phyloP scores from a whole-genome alignment of 2,113 vertebrate species.

The Burhinus oedicnemus region DNA sequence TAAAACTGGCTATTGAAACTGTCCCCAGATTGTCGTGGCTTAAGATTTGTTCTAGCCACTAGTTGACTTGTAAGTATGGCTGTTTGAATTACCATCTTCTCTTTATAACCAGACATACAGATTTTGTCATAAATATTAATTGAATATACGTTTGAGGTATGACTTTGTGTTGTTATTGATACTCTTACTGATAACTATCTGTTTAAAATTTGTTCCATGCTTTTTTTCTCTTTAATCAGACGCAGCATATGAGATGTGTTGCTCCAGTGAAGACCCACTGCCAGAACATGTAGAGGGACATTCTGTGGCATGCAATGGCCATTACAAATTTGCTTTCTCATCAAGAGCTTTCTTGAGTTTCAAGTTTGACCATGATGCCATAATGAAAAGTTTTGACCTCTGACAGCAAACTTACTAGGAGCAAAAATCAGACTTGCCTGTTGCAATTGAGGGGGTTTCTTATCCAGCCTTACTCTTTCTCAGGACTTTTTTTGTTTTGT shows the following conservation, averaged over 20 bases:
- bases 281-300: slow-evolving; percentile 67
- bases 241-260: slow-evolving; percentile 69
- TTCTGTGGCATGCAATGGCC: slow-evolving; percentile 75
- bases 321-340: slow-evolving; percentile 80
- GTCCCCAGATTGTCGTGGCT: not conserved
- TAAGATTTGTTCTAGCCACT: not conserved
- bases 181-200: not conserved
- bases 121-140: not conserved
- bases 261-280: slow-evolving; percentile 74
- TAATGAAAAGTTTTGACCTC: slow-evolving; percentile 94
- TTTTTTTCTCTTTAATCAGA: slow-evolving; percentile 66
- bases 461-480: slow-evolving; percentile 78
- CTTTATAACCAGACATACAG: not conserved
- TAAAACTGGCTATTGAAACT: not conserved
- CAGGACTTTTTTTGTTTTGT: slow-evolving; percentile 71
- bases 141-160: not conserved
- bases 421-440: slow-evolving; percentile 37
- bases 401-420: slow-evolving; percentile 67
- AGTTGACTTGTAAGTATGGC: not conserved
- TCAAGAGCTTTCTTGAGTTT: slow-evolving; percentile 93
- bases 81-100: not conserved
- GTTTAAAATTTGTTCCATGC: not conserved
- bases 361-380: slow-evolving; percentile 92
- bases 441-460: slow-evolving; percentile 64
- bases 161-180: not conserved